Conservation (phyloP, 1,140 invertebrate species). For the Anastatus disparis region DNA sequence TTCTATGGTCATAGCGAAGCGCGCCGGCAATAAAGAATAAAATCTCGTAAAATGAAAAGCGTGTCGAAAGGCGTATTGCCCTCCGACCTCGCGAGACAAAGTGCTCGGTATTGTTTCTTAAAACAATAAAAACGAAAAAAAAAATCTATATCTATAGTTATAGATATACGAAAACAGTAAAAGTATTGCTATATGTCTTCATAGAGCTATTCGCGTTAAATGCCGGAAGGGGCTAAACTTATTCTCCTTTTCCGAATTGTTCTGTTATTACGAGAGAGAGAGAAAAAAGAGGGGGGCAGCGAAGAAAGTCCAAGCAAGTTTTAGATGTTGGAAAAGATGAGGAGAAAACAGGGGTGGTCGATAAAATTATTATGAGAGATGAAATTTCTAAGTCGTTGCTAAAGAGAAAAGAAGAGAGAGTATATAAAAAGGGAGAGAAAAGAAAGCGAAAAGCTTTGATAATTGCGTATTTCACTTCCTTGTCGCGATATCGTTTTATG, state of each 20-base stretch:
- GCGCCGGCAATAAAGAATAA: background rate
- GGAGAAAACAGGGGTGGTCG: conserved; percentile 20
- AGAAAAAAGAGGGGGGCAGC: background rate
- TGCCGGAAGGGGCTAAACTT: conserved; percentile 7
- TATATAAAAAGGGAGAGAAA: background rate
- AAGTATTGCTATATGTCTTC: background rate
- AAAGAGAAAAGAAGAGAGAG: background rate
- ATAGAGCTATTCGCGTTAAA: conserved; percentile 2
- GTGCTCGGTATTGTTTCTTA: conserved; percentile 24
- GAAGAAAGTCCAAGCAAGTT: background rate
- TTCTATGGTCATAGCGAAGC: background rate
- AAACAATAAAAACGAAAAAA: conserved; percentile 8
- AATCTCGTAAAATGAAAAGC: conserved; percentile 13
- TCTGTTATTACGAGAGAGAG: background rate
- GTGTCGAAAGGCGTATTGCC: conserved; percentile 17
- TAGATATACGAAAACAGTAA: no score
- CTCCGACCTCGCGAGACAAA: conserved; percentile 13
- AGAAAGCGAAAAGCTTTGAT: background rate
- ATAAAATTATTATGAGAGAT: conserved; percentile 57
- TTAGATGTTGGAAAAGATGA: conserved; percentile 2
- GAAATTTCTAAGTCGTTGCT: conserved; percentile 55
- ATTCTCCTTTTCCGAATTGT: background rate
- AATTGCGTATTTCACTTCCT: no score
- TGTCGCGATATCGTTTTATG: no score
- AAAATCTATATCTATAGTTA: no score